Conservation (phyloP, 1,140 invertebrate species). For the Diorhabda carinulata region DNA sequence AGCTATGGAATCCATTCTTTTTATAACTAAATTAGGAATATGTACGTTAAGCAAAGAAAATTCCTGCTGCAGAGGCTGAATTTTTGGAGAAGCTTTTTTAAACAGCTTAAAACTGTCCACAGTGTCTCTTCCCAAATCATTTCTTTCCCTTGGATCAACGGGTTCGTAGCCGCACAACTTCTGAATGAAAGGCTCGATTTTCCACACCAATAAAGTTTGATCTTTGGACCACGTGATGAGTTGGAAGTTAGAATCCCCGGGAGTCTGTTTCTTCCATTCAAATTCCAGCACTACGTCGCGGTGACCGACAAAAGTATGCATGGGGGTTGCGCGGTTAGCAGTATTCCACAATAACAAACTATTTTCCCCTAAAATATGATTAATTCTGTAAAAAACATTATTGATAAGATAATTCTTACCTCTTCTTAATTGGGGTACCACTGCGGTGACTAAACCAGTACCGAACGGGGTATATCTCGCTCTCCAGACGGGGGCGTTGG, state of each 20-base stretch:
- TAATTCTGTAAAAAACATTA: not conserved
- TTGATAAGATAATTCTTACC: slow-evolving; percentile 33
- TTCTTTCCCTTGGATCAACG: slow-evolving; percentile 50
- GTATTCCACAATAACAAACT: slow-evolving; percentile 80
- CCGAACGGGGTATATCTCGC: slow-evolving; percentile 82
- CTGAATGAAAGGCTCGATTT: slow-evolving; percentile 77
- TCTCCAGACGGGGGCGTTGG: slow-evolving; percentile 88
- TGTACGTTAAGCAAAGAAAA: slow-evolving; percentile 84
- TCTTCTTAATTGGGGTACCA: slow-evolving; percentile 72
- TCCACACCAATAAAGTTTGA: slow-evolving; percentile 87
- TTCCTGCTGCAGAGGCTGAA: slow-evolving; percentile 69
- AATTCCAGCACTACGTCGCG: slow-evolving; percentile 92
- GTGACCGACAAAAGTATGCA: slow-evolving; percentile 88
- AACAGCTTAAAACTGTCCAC: slow-evolving; percentile 4
- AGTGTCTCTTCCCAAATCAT: slow-evolving; percentile 24
- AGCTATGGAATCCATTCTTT: slow-evolving; percentile 65
- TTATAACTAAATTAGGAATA: slow-evolving; percentile 78
- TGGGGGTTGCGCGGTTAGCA: slow-evolving; percentile 63
- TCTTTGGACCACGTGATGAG: slow-evolving; percentile 95
- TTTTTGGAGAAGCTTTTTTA: slow-evolving; percentile 31
- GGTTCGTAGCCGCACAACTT: slow-evolving; percentile 63
- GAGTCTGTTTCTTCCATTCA: slow-evolving; percentile 76
- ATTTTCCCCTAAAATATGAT: slow-evolving; percentile 69
- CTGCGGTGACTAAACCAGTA: slow-evolving; percentile 84
- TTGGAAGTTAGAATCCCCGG: slow-evolving; percentile 68